These are phyloP conservation scores for Stenodera caucasica DNA, from an alignment of 2,888 invertebrate species.

Conservation along the genomic window DNA sequence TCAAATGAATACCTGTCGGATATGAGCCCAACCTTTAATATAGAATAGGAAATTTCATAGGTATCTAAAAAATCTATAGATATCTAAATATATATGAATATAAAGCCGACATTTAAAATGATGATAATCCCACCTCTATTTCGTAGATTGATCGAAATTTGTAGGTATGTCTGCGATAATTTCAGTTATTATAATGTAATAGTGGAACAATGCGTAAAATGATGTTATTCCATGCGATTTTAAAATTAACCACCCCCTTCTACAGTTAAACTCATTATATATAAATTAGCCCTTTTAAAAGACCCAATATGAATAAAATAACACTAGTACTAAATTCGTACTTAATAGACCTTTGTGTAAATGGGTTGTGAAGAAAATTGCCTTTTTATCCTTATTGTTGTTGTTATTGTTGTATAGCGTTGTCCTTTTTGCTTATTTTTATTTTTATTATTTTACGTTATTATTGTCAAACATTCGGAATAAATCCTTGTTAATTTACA, in stretches of 20 bases:
- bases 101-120: not conserved
- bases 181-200: no score
- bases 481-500: constrained; percentile 25
- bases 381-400: constrained; percentile 24
- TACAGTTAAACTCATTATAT: constrained; percentile 20
- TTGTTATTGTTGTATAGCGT: not conserved
- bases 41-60: no score
- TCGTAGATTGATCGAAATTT: no score
- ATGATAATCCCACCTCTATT: no score
- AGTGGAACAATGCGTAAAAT: constrained; percentile 22
- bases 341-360: constrained; percentile 25
- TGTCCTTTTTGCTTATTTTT: not conserved
- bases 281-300: constrained; percentile 21
- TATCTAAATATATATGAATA: no score
- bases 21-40: not conserved
- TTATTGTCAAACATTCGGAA: constrained; percentile 11
- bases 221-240: constrained; percentile 26
- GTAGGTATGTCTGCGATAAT: constrained; percentile 19
- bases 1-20: constrained; percentile 16
- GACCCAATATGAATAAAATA: constrained; percentile 11
- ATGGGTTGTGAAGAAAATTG: constrained; percentile 29
- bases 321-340: constrained; percentile 25
- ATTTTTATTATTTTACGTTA: not conserved
- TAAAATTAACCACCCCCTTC: constrained; percentile 26
- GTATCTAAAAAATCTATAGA: no score